These are phyloP conservation scores for Rissa tridactyla DNA, from an alignment of 2,113 vertebrate species.

Conservation along the genomic window DNA sequence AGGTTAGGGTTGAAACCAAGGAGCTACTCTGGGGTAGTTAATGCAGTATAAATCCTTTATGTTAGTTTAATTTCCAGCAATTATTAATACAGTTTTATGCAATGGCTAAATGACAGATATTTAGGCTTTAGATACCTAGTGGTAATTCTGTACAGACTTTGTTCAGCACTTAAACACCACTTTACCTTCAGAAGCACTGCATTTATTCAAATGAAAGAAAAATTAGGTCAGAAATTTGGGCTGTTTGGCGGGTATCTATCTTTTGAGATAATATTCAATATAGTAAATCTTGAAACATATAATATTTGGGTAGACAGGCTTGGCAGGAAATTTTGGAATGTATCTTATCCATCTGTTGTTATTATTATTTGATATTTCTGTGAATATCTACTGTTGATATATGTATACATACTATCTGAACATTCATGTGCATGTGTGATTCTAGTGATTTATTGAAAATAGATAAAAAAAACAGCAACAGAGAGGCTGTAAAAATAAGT, in stretches of 20 bases:
- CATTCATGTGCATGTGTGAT: neutral
- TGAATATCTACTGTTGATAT: neutral
- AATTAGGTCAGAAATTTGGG: neutral
- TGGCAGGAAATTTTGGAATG: neutral
- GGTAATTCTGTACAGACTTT: neutral
- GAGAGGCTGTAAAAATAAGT: neutral
- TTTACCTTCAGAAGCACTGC: neutral
- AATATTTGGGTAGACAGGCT: neutral
- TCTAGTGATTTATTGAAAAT: neutral
- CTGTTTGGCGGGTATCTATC: neutral
- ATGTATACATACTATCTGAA: neutral
- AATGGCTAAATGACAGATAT: neutral
- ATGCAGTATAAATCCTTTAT: neutral
- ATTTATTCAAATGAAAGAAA: neutral
- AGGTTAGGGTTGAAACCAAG: neutral
- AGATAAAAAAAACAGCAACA: neutral
- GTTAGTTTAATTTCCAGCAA: neutral
- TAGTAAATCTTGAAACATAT: neutral
- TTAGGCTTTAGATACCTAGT: neutral
- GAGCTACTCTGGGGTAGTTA: neutral
- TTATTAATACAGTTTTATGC: neutral
- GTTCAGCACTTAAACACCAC: neutral
- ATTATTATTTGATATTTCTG: neutral
- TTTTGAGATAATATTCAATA: neutral
- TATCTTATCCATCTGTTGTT: neutral